Evolutionary conservation across 2,113 vertebrate species (phyloP), one percentile per base, ranked within the genome.

Genomic region (Oryzias javanicus): DNA sequence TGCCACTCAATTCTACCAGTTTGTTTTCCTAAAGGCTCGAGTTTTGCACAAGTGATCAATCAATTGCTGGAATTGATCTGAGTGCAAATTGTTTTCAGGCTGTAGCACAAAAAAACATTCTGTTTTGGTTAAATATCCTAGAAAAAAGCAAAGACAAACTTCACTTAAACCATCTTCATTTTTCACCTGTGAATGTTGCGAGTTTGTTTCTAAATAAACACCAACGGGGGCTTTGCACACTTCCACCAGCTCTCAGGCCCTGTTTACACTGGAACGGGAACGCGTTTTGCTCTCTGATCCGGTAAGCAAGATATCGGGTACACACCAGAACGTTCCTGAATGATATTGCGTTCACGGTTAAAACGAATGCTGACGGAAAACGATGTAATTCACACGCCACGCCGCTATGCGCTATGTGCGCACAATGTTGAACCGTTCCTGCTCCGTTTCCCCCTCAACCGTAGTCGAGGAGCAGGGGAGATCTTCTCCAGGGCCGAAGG

Each of bases 191-290:
- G 27, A 72, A 52, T 72, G 63, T 49, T 75, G 40, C 57, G 58
- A 53, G 46, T 42, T 70, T 66, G 46, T 67, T 78, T 75, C 64
- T 49, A 55, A 65, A 74, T 64, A 76, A 62, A 71, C 68, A 64
- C 72, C 74, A 76, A 66, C 64, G 42, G 60, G 76, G 73, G 74
- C 76, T 73, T 71, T 44, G 50, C 74, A 74, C 68, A 81, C 74
- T 67, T 64, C 67, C 61, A 75, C 77, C 70, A 75, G 77, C 51
- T 35, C 35, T 35, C n/a, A n/a, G n/a, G n/a, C n/a, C n/a, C n/a
- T n/a, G n/a, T n/a, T n/a, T n/a, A n/a, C n/a, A n/a, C n/a, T n/a
- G n/a, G n/a, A n/a, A n/a, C n/a, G n/a, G n/a, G n/a, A n/a, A n/a
- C n/a, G n/a, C n/a, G n/a, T n/a, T n/a, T n/a, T n/a, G n/a, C n/a